Base-by-base conservation (phyloP, 1,140 invertebrate genomes). In the Drosophila mayri region DNA sequence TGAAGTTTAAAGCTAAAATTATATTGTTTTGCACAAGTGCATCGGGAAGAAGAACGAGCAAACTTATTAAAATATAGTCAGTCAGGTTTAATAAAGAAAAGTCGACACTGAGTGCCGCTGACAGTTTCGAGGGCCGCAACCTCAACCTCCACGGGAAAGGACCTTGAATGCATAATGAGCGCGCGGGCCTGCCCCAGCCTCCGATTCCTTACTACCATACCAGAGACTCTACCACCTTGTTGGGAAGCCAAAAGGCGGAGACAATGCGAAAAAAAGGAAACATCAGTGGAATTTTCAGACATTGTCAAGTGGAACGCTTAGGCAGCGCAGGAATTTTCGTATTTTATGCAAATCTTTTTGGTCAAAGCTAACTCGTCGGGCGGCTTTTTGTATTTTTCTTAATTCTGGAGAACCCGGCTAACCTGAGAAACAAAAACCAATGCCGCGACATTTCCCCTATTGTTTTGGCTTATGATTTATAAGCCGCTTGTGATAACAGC, bases 131-230 rank as follows among this genome's bases (percentile, higher is more conserved):
- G 83, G 70, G 73, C 52, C 52, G 65, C 76, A 79, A 64, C 72
- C 81, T 77, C 83, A 79, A 70, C 82, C 74, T 79, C 81, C 67
- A 30, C 35, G 37, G 37, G 49, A 28, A 91, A 92, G 81, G 91
- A 92, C 87, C 91, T 92, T 92, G 90, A 92, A 92, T 92, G 79
- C 73, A 86, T 91, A 92, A 92, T 92, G 79, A 91, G 79, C 73
- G 47, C 73, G 43, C 43, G 18, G 18, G 40, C 20, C 28, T 40
- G 16, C 32, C 8, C 46, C 44, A 57, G 35, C 46, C 47, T 44
- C 47, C 41, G 38, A 37, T 22, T 75, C 47, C 47, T 37, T 32
- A 25, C 25, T 30, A 32, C 44, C 44, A 47, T 47, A 47, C 44
- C 44, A 25, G 30, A 25, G 30, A 61, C 46, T 35, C 59, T 65